Percentiles rank a stretch among this genome's conserved stretches.
phyloP scores from a whole-genome alignment of 1,140 invertebrate species.

The Eurosta solidaginis region DNA sequence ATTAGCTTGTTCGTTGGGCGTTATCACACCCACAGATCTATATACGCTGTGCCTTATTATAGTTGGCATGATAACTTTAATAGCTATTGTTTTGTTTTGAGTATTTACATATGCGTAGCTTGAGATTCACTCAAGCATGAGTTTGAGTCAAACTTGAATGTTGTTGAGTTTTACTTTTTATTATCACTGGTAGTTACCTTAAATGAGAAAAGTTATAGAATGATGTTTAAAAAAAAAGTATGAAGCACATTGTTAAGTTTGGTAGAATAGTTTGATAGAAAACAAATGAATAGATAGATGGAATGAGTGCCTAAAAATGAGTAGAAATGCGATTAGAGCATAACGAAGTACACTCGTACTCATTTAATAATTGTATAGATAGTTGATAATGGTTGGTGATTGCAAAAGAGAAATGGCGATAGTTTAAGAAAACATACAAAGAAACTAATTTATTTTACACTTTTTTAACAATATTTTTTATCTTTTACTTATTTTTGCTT shows the following conservation, averaged over 20 bases:
- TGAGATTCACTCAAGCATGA: not conserved
- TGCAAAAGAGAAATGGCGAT: no score
- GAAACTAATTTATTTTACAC: no score
- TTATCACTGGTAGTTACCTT: not conserved
- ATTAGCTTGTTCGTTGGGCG: slow-evolving; percentile 55
- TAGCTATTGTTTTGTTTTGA: slow-evolving; percentile 62
- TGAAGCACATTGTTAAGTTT: slow-evolving; percentile 9
- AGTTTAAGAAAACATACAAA: no score
- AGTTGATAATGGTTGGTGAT: no score
- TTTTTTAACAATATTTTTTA: no score
- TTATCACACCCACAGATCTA: slow-evolving; percentile 63
- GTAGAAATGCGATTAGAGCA: not conserved
- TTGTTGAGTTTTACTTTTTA: not conserved
- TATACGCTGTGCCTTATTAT: slow-evolving; percentile 70
- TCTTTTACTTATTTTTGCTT: no score
- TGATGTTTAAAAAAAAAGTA: not conserved
- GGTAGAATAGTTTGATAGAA: not conserved
- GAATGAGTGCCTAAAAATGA: not conserved
- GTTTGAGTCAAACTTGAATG: not conserved
- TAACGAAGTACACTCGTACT: no score
- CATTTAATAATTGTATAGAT: no score
- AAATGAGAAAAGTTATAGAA: not conserved
- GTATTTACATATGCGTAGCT: no score
- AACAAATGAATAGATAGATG: not conserved
- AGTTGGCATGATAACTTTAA: slow-evolving; percentile 71